These are phyloP conservation scores for Erpornis zantholeuca DNA, from an alignment of 2,113 vertebrate species.

Conservation along the genomic window DNA sequence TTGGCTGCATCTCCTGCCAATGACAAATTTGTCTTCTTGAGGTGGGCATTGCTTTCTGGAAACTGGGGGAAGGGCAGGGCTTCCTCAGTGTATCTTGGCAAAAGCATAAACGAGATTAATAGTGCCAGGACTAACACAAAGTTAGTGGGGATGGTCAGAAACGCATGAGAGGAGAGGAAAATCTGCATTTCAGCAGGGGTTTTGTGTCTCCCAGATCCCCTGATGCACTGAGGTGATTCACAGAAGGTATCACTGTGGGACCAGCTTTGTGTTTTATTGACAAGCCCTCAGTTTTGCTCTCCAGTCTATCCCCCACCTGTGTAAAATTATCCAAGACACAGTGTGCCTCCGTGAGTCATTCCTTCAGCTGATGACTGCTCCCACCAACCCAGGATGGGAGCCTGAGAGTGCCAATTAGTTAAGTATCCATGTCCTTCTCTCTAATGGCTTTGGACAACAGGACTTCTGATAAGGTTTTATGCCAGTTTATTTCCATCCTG, in stretches of 20 bases:
- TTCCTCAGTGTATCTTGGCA: neutral
- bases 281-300: neutral
- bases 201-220: neutral
- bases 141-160: neutral
- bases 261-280: neutral
- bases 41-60: neutral
- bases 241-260: neutral
- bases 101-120: rapidly evolving
- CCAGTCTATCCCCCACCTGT: neutral
- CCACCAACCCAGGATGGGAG: neutral
- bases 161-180: neutral
- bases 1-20: neutral
- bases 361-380: neutral
- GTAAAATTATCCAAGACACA: neutral
- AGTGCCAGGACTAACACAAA: neutral
- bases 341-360: neutral
- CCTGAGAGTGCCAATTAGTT: neutral
- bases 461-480: neutral
- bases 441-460: neutral
- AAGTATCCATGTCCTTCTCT: neutral
- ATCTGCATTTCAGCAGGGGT: neutral
- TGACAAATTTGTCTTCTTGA: neutral
- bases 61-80: too few species aligned
- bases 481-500: neutral
- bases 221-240: neutral